A percentile compares a stretch with the other conserved stretches of the same genome.
These are phyloP conservation scores for Oscheius onirici DNA, from an alignment of 2,888 invertebrate genomes.

Conservation along the genomic window DNA sequence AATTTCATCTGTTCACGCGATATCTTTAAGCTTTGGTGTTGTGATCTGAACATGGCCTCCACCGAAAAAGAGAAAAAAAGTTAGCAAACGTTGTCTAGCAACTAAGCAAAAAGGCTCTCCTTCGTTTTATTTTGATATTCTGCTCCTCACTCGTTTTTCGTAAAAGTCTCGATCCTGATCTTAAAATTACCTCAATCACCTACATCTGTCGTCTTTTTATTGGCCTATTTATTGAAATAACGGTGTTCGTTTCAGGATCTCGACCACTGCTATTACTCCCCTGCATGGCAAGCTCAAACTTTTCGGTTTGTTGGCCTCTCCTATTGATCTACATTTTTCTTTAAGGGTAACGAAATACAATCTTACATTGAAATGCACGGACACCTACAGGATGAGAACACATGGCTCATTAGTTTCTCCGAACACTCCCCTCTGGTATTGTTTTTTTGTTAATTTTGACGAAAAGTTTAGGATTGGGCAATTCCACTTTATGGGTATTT, in stretches of 20 bases:
- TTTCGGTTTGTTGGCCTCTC: background rate
- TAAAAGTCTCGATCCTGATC: no score
- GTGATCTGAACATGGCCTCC: no score
- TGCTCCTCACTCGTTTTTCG: no score
- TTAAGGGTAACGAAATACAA: no score
- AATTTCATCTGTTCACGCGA: no score
- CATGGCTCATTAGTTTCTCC: slow-evolving; percentile 9
- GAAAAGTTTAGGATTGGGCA: slow-evolving; percentile 50
- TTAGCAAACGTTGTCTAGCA: no score
- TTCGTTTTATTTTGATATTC: no score
- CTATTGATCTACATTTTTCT: background rate
- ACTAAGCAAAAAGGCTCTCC: no score
- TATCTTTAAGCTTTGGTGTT: no score
- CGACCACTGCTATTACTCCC: background rate
- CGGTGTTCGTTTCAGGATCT: slow-evolving; percentile 16
- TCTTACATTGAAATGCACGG: background rate
- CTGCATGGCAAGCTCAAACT: slow-evolving; percentile 1
- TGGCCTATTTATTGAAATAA: background rate
- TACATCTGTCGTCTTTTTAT: background rate
- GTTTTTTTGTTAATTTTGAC: background rate
- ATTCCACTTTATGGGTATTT: slow-evolving; percentile 61
- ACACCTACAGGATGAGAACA: slow-evolving; percentile 4
- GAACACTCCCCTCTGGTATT: slow-evolving; percentile 18
- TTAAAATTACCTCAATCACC: no score
- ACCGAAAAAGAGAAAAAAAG: no score